Evolutionary conservation across 2,797 vertebrate species (phyloP).

Genomic region (Lagodon rhomboides): DNA sequence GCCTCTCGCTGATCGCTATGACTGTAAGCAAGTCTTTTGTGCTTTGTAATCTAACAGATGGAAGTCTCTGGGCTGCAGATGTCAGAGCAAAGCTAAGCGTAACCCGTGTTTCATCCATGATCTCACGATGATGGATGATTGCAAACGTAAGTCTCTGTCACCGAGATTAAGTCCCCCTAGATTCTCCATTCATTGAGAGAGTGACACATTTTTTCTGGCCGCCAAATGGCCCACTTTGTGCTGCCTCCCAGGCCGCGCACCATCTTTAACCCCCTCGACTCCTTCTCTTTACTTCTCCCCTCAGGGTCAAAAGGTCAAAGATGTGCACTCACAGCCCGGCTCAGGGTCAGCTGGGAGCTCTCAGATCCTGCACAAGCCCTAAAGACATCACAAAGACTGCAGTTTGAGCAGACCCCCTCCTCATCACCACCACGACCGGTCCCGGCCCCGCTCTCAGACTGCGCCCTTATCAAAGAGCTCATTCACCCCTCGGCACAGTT

Average conservation of each 20-base stretch:
- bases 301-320: constrained; percentile 52
- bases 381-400: constrained; percentile 57
- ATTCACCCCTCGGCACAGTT: constrained; percentile 70
- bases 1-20: constrained; percentile 54
- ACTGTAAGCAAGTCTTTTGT: constrained; percentile 59
- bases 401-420: constrained; percentile 37
- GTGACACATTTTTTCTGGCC: constrained; percentile 11
- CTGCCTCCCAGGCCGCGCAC: constrained; percentile 3
- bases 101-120: constrained; percentile 29
- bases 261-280: constrained; percentile 34
- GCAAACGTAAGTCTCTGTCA: constrained; percentile 8
- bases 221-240: constrained; percentile 37
- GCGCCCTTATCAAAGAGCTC: constrained; percentile 73
- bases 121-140: constrained; percentile 40
- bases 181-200: constrained; percentile 19
- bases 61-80: constrained; percentile 52
- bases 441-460: constrained; percentile 29
- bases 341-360: constrained; percentile 47
- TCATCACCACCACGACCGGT: constrained; percentile 20
- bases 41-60: constrained; percentile 64
- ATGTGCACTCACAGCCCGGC: constrained; percentile 60
- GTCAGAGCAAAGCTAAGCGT: constrained; percentile 28
- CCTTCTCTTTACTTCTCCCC: constrained; percentile 32
- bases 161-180: constrained; percentile 10
- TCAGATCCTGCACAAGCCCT: constrained; percentile 52